phyloP scores from a whole-genome alignment of 2,797 vertebrate species.

The Scolopax bukidnonensis region DNA sequence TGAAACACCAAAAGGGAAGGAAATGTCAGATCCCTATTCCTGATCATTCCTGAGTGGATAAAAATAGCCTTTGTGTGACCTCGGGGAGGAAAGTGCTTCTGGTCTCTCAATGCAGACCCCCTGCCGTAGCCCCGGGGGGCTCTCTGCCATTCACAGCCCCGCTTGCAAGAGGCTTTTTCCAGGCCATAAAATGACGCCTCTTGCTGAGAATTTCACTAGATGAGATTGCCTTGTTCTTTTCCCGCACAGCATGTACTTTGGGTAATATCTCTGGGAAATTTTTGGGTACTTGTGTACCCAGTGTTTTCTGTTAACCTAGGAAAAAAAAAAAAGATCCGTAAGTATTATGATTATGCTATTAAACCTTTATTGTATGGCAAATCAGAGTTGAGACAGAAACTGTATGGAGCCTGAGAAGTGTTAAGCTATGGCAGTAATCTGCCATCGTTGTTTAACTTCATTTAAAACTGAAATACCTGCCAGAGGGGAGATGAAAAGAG shows the following conservation, averaged over 20 bases:
- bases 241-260: background rate
- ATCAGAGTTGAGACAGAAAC: background rate
- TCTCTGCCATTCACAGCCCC: slow-evolving; percentile 25
- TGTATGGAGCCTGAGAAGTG: background rate
- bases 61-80: slow-evolving; percentile 52
- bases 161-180: slow-evolving; percentile 31
- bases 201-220: slow-evolving; percentile 55
- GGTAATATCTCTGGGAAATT: slow-evolving; percentile 23
- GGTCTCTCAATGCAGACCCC: slow-evolving; percentile 48
- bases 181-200: background rate
- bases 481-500: background rate
- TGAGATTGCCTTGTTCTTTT: slow-evolving; percentile 53
- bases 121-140: background rate
- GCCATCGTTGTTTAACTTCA: background rate
- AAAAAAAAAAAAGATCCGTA: background rate
- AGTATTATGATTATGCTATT: slow-evolving; percentile 39
- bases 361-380: slow-evolving; percentile 24
- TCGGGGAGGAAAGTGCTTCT: background rate
- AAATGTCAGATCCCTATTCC: slow-evolving; percentile 56
- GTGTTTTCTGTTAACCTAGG: slow-evolving; percentile 39
- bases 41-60: slow-evolving; percentile 52
- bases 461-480: background rate
- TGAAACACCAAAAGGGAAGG: slow-evolving; percentile 39
- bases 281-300: background rate
- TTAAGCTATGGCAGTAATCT: background rate